Conservation (phyloP, 2,797 vertebrate species). For the Oreonectes daqikongensis region DNA sequence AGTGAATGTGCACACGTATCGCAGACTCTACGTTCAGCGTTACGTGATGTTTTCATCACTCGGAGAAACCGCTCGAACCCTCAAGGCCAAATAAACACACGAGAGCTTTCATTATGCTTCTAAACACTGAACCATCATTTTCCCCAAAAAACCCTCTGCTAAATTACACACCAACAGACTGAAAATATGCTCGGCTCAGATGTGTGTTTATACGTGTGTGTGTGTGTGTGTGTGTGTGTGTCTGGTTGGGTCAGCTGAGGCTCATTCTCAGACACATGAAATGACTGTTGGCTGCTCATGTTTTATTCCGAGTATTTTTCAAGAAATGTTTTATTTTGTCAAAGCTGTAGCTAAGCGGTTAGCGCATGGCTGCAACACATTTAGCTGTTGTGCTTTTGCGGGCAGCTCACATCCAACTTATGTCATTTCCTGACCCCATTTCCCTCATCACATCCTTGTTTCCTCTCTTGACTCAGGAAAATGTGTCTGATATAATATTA, state of each 20-base stretch:
- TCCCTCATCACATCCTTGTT: neutral
- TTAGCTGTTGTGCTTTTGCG: neutral
- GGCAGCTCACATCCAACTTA: neutral
- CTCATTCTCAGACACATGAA: slow-evolving; percentile 3
- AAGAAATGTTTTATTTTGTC: neutral
- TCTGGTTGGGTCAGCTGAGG: slow-evolving; percentile 25
- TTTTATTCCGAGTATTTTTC: slow-evolving; percentile 18
- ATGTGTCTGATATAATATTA: neutral
- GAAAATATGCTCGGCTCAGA: slow-evolving; percentile 46
- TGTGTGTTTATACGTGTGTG: slow-evolving; percentile 23
- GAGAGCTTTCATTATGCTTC: slow-evolving; percentile 61
- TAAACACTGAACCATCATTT: slow-evolving; percentile 59
- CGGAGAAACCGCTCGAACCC: slow-evolving; percentile 23
- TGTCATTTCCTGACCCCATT: neutral
- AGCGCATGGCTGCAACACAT: neutral
- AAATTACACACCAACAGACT: slow-evolving; percentile 60
- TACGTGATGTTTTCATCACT: neutral
- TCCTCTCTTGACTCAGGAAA: neutral
- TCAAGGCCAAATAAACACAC: slow-evolving; percentile 45
- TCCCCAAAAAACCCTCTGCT: slow-evolving; percentile 45
- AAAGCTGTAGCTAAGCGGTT: neutral
- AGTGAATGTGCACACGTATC: neutral
- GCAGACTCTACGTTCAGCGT: neutral
- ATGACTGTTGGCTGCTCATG: neutral
- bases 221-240: neutral